Percentiles rank a stretch among this genome's conserved stretches.
These are phyloP conservation scores for Cyanocitta stelleri DNA, from an alignment of 2,113 vertebrate species.

Conservation along the genomic window DNA sequence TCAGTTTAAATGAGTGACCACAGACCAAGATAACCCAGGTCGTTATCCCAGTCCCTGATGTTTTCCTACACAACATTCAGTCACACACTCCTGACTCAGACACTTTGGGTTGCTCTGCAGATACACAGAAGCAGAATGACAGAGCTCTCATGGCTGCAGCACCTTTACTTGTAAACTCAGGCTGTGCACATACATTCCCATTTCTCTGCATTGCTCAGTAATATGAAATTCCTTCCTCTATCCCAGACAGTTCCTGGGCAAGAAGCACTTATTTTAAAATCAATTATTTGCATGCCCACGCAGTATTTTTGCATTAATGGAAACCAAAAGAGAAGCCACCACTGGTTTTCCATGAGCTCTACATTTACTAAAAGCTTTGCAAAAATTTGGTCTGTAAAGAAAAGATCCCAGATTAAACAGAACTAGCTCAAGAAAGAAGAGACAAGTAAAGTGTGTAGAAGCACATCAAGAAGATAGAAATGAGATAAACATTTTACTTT, in stretches of 20 bases:
- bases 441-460: neutral
- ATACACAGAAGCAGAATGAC: neutral
- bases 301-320: neutral
- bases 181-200: neutral
- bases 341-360: neutral
- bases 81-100: neutral
- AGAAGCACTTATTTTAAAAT: neutral
- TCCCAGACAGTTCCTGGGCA: neutral
- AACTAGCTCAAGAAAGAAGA: neutral
- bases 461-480: neutral
- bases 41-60: neutral
- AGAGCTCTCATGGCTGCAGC: neutral
- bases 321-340: neutral
- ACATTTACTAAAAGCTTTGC: neutral
- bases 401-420: neutral
- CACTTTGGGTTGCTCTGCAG: neutral
- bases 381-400: neutral
- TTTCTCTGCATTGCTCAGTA: neutral
- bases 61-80: neutral
- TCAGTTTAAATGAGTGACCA: neutral
- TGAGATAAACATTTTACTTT: neutral
- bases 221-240: neutral
- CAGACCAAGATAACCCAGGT: neutral
- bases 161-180: neutral
- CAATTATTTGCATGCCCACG: neutral